phyloP scores from a whole-genome alignment of 92 coral and sea anemone species.

The Muricea muricata region DNA sequence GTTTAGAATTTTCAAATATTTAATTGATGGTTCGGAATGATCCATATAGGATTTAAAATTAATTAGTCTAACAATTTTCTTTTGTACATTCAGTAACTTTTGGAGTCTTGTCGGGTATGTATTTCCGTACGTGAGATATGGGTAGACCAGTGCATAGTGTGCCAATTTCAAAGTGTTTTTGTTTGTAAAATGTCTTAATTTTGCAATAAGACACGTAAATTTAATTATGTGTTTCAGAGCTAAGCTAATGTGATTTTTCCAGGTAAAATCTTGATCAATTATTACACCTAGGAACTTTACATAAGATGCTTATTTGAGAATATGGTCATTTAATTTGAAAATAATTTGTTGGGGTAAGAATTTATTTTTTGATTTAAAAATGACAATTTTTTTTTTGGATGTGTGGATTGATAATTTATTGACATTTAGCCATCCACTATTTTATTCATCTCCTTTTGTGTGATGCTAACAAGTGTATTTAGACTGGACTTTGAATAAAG shows the following conservation, averaged over 20 bases:
- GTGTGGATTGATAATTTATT: too few relatives aligned
- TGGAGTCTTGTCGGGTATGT: too few relatives aligned
- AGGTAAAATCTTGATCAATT: too few relatives aligned
- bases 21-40: not conserved
- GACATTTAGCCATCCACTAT: not conserved
- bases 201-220: too few relatives aligned
- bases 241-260: too few relatives aligned
- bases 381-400: too few relatives aligned
- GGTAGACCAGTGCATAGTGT: not conserved
- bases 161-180: not conserved
- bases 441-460: not conserved
- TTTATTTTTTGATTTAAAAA: too few relatives aligned
- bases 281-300: too few relatives aligned
- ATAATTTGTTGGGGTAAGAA: too few relatives aligned
- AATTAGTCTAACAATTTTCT: not conserved
- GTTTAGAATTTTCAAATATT: not conserved
- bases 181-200: not conserved
- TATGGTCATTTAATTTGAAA: conserved; percentile 5
- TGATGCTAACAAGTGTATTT: not conserved
- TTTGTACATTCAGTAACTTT: not conserved
- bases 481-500: not conserved
- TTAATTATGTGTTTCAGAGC: too few relatives aligned
- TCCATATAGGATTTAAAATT: not conserved
- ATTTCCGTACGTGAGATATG: too few relatives aligned
- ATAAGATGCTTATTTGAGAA: conserved; percentile 1